Percentiles rank a stretch among this genome's conserved stretches.
Evolutionary conservation across 2,888 invertebrate genomes (phyloP).

Genomic region (Polia nebulosa): DNA sequence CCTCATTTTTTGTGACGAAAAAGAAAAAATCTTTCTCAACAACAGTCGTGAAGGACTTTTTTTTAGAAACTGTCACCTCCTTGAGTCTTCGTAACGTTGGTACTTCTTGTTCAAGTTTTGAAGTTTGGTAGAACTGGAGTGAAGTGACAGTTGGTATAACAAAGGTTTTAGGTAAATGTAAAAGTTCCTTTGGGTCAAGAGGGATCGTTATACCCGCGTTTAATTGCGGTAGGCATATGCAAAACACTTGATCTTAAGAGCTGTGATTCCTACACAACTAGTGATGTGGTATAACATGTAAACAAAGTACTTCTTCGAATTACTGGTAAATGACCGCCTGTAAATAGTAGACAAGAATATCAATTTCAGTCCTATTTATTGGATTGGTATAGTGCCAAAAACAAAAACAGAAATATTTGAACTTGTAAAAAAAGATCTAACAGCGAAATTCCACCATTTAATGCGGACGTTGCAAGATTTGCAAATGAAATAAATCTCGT

Average conservation of each 20-base stretch:
- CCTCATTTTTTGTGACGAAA: slow-evolving; percentile 22
- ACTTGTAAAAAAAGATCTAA: neutral
- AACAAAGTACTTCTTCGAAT: neutral
- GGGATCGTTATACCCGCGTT: neutral
- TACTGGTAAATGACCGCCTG: neutral
- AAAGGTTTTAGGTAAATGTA: slow-evolving; percentile 20
- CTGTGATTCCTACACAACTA: neutral
- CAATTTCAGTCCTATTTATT: too few relatives aligned
- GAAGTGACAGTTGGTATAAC: slow-evolving; percentile 26
- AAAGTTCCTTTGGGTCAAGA: slow-evolving; percentile 13
- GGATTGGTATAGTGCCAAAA: neutral
- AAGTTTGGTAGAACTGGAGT: slow-evolving; percentile 32
- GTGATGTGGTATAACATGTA: neutral
- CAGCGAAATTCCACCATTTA: too few relatives aligned
- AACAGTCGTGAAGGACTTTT: slow-evolving; percentile 13
- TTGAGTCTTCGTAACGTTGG: slow-evolving; percentile 41
- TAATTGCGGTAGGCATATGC: neutral
- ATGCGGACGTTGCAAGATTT: neutral
- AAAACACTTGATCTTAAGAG: neutral
- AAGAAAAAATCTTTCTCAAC: slow-evolving; percentile 16
- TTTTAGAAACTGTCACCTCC: slow-evolving; percentile 36
- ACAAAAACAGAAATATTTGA: neutral
- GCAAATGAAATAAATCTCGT: neutral
- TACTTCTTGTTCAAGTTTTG: slow-evolving; percentile 35
- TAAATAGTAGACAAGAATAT: neutral